Evolutionary conservation across 2,797 vertebrate genomes (phyloP).

Genomic region (Apogon hyalosoma): DNA sequence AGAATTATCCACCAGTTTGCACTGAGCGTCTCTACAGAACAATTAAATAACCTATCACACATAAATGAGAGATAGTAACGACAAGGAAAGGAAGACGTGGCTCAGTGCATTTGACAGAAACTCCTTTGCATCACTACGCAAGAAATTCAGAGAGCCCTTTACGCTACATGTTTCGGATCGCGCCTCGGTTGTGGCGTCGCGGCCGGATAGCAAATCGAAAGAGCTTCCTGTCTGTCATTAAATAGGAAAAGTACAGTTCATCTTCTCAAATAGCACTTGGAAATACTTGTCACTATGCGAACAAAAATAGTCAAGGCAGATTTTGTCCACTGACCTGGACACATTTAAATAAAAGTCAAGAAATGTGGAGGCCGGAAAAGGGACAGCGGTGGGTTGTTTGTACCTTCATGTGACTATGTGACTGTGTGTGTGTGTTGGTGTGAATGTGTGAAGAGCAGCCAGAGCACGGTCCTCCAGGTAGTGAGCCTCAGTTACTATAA

Average conservation of each 20-base stretch:
- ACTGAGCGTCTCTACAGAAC: conserved; percentile 46
- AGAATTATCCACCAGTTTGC: conserved; percentile 36
- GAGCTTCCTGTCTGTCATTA: conserved; percentile 37
- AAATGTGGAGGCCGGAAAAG: conserved; percentile 39
- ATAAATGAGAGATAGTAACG: conserved; percentile 39
- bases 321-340: conserved; percentile 35
- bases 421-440: conserved; percentile 20
- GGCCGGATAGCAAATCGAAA: conserved; percentile 24
- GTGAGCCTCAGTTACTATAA: conserved; percentile 28
- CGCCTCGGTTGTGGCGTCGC: conserved; percentile 9
- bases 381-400: conserved; percentile 10
- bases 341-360: conserved; percentile 25
- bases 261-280: conserved; percentile 61
- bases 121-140: conserved; percentile 28
- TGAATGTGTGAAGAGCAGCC: conserved; percentile 5
- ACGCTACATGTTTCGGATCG: conserved; percentile 34
- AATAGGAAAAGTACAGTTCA: conserved; percentile 34
- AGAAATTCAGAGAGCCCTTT: conserved; percentile 66
- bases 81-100: conserved; percentile 63
- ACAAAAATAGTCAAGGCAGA: conserved; percentile 57
- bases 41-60: conserved; percentile 68
- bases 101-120: conserved; percentile 73
- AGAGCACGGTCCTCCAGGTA: conserved; percentile 44
- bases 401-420: conserved; percentile 34
- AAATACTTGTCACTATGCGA: conserved; percentile 48